Evolutionary conservation across 2,888 invertebrate species (phyloP).

Genomic region (Podotricha telesiphe): DNA sequence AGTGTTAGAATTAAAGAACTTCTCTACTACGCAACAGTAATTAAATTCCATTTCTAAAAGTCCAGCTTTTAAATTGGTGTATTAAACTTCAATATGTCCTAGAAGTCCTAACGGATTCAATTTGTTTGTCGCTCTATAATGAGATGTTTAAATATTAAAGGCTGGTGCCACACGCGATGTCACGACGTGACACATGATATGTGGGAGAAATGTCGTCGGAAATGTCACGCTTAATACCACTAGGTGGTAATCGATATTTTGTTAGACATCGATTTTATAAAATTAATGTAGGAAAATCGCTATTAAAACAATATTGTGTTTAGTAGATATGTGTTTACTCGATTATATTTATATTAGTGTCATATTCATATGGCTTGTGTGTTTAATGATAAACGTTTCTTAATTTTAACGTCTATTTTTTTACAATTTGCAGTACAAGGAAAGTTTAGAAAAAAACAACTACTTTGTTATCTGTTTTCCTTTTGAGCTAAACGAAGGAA

Average conservation of each 20-base stretch:
- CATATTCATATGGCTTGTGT: too few relatives aligned
- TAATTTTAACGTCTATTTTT: too few relatives aligned
- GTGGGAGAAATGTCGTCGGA: conserved; percentile 63
- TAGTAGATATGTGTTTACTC: too few relatives aligned
- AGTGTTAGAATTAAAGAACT: too few relatives aligned
- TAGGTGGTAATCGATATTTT: conserved; percentile 16
- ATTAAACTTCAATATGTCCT: conserved; percentile 8
- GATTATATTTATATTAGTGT: too few relatives aligned
- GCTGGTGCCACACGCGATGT: conserved; percentile 65
- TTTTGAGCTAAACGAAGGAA: too few relatives aligned
- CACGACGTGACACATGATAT: conserved; percentile 70
- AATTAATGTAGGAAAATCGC: not conserved
- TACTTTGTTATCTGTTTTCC: too few relatives aligned
- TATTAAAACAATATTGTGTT: not conserved
- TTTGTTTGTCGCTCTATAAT: conserved; percentile 66
- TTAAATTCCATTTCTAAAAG: not conserved
- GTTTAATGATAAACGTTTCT: too few relatives aligned
- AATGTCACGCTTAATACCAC: conserved; percentile 56
- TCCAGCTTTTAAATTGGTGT: not conserved
- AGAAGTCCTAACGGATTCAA: conserved; percentile 49
- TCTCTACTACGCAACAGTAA: not conserved
- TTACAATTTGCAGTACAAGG: too few relatives aligned
- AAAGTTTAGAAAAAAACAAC: too few relatives aligned
- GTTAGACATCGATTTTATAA: conserved; percentile 7
- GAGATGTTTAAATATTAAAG: conserved; percentile 74